Percentiles rank a stretch among this genome's conserved stretches.
Conservation (phyloP, 2,113 vertebrate species). For the Phaethornis superciliosus region DNA sequence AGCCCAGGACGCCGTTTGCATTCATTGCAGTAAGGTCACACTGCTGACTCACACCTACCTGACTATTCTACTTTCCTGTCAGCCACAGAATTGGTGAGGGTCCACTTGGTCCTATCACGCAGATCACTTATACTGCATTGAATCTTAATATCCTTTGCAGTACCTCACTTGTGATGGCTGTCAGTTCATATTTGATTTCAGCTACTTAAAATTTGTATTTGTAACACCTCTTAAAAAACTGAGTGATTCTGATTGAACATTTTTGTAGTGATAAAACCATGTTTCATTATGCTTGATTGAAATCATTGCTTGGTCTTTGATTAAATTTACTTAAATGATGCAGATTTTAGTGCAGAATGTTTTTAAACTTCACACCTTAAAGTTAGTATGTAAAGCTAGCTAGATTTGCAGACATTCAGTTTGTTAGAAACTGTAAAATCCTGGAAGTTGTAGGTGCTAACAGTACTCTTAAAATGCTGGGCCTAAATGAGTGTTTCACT, state of each 20-base stretch:
- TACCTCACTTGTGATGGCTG: background rate
- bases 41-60: background rate
- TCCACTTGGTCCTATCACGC: background rate
- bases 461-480: background rate
- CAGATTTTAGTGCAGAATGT: background rate
- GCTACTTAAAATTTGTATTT: background rate
- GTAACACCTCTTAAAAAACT: background rate
- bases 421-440: background rate
- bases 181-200: background rate
- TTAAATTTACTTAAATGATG: background rate
- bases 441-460: background rate
- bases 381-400: background rate
- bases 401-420: background rate
- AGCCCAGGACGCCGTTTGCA: background rate
- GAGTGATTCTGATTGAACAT: background rate
- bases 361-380: background rate
- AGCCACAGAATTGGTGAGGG: background rate
- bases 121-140: background rate
- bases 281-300: background rate
- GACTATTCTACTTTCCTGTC: background rate
- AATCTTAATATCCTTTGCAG: background rate
- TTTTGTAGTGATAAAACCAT: background rate
- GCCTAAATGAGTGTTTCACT: background rate
- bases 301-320: background rate
- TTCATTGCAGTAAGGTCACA: background rate